Conservation (phyloP, 2,797 vertebrate species). For the Neosilurus hyrtlii region DNA sequence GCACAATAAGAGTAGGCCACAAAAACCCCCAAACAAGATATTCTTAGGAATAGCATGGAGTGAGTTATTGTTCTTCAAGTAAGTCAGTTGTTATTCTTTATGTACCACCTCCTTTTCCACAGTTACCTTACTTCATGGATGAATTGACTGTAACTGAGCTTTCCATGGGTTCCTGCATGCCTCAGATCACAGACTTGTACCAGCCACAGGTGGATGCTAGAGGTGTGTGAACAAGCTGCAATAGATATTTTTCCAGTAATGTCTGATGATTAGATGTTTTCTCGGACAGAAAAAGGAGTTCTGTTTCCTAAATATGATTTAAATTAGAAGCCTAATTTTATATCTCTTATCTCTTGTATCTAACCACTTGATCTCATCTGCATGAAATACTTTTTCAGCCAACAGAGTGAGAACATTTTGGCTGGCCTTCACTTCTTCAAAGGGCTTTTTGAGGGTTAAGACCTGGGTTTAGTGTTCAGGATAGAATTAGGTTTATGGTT, state of each 20-base stretch:
- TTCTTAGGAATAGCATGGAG: background rate
- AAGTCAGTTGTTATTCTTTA: background rate
- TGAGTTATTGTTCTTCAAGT: background rate
- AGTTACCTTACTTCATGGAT: constrained; percentile 92
- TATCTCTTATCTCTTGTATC: no score
- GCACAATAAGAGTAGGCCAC: constrained; percentile 81
- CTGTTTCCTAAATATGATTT: no score
- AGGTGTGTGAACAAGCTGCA: constrained; percentile 66
- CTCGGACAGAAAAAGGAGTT: background rate
- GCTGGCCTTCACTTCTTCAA: no score
- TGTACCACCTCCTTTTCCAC: background rate
- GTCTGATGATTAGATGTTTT: constrained; percentile 23
- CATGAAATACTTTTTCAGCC: no score
- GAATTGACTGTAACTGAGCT: constrained; percentile 83
- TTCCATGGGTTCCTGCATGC: constrained; percentile 85
- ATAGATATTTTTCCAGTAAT: constrained; percentile 35
- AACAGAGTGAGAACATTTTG: no score
- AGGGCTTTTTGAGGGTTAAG: no score
- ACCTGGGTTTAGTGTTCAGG: no score
- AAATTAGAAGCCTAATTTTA: no score
- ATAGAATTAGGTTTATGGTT: no score
- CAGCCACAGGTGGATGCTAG: constrained; percentile 74
- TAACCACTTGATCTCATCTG: no score
- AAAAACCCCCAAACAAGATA: background rate
- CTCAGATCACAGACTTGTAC: constrained; percentile 74